Evolutionary conservation across 2,113 vertebrate species (phyloP).

Genomic region (Boleophthalmus pectinirostris): DNA sequence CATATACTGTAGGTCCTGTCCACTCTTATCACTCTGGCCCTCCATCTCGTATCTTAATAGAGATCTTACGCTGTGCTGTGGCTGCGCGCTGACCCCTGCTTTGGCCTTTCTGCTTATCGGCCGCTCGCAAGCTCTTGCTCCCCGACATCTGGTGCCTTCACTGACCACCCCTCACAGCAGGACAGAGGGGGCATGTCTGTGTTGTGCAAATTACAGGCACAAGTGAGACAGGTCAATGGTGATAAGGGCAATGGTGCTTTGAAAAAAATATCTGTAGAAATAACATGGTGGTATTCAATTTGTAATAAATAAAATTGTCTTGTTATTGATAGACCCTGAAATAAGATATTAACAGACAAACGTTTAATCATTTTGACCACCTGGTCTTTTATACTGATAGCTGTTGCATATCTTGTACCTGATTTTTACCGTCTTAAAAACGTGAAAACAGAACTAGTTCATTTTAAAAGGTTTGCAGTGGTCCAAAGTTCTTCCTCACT

Average conservation of each 20-base stretch:
- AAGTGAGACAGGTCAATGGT: conserved; percentile 20
- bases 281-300: not conserved
- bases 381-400: not conserved
- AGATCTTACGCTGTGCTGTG: conserved; percentile 64
- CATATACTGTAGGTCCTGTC: conserved; percentile 54
- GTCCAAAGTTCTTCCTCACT: too few relatives aligned
- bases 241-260: not conserved
- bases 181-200: conserved; percentile 29
- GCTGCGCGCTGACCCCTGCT: conserved; percentile 53
- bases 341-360: not conserved
- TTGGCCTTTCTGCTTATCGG: conserved; percentile 63
- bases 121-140: conserved; percentile 38
- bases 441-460: too few relatives aligned
- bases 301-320: not conserved
- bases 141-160: conserved; percentile 32
- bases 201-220: conserved; percentile 21
- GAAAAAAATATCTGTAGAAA: not conserved
- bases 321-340: not conserved
- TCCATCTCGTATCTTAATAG: conserved; percentile 70
- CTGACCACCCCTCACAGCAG: conserved; percentile 31
- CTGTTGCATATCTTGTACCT: too few relatives aligned
- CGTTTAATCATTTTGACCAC: too few relatives aligned
- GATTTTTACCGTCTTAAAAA: too few relatives aligned
- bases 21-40: conserved; percentile 58
- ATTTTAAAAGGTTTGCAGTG: too few relatives aligned